Conservation (phyloP, 2,888 invertebrate species). For the Tinea trinotella region DNA sequence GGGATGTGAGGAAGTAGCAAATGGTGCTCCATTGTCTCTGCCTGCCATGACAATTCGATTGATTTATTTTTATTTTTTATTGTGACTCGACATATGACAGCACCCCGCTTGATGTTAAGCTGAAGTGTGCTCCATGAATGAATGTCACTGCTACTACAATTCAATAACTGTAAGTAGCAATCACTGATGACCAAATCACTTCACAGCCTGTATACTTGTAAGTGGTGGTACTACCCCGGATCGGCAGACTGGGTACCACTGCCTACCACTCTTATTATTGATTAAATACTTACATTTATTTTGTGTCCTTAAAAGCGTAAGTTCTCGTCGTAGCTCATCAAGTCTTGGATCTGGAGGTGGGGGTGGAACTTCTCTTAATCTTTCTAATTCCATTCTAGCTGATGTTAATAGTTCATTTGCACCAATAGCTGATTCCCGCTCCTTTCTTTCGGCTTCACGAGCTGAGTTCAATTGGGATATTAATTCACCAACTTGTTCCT, state of each 20-base stretch:
- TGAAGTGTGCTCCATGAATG: too few species aligned
- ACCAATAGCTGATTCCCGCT: constrained; percentile 64
- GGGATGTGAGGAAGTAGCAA: too few species aligned
- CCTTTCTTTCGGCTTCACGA: constrained; percentile 60
- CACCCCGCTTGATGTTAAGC: too few species aligned
- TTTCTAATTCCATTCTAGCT: constrained; percentile 77
- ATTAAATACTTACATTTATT: constrained; percentile 80
- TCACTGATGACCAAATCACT: too few species aligned
- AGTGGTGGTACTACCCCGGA: not conserved
- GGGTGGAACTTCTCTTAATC: constrained; percentile 73
- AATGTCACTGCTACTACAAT: too few species aligned
- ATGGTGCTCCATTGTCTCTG: too few species aligned
- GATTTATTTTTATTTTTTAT: too few species aligned
- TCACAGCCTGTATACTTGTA: not conserved
- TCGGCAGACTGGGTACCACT: too few species aligned
- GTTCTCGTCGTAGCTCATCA: constrained; percentile 82
- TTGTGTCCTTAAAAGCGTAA: constrained; percentile 79
- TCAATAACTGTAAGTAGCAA: not conserved
- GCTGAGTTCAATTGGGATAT: constrained; percentile 61
- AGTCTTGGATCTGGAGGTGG: constrained; percentile 81
- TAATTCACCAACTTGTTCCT: constrained; percentile 61
- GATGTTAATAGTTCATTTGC: constrained; percentile 75
- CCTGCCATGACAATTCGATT: too few species aligned
- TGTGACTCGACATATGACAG: too few species aligned
- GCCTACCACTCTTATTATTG: too few species aligned